These are phyloP conservation scores for Drosophila niveifrons DNA, from an alignment of 2,888 invertebrate genomes.

Conservation along the genomic window DNA sequence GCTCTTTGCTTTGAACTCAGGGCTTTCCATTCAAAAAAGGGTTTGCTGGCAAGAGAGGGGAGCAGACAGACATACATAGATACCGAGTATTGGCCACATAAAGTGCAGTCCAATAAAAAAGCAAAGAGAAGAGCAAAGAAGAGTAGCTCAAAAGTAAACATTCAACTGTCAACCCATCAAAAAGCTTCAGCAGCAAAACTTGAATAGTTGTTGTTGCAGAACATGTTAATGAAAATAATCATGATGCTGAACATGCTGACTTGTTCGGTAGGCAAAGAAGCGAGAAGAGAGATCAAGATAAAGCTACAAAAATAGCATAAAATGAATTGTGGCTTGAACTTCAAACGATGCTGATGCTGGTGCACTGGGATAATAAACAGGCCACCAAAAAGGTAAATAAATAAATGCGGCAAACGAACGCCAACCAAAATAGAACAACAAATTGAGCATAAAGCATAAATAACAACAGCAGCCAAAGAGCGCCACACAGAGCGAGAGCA, in stretches of 20 bases:
- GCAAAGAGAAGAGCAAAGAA: conserved; percentile 25
- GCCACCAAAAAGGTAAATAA: conserved; percentile 73
- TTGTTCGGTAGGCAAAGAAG: background rate
- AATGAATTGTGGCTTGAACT: conserved; percentile 70
- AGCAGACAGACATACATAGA: conserved; percentile 12
- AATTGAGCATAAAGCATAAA: conserved; percentile 28
- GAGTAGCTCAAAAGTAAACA: conserved; percentile 45
- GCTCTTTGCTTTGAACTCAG: conserved; percentile 50
- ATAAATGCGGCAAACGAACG: conserved; percentile 63
- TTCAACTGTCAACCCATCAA: conserved; percentile 26
- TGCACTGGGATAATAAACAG: conserved; percentile 71
- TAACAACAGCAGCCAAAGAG: background rate
- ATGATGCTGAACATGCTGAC: background rate
- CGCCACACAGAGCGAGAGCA: conserved; percentile 13
- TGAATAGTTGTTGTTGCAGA: conserved; percentile 30
- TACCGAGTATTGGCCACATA: conserved; percentile 24
- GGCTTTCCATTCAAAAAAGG: conserved; percentile 45
- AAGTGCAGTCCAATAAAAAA: conserved; percentile 40
- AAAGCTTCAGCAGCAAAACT: conserved; percentile 39
- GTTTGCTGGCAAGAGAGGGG: conserved; percentile 15
- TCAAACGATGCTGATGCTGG: conserved; percentile 57
- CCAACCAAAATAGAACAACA: conserved; percentile 53
- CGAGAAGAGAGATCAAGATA: background rate
- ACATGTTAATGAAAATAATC: conserved; percentile 58
- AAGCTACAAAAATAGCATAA: conserved; percentile 60